A percentile compares a stretch with the other conserved stretches of the same genome.
Evolutionary conservation across 2,113 vertebrate genomes (phyloP).

Genomic region (Megaleporinus macrocephalus): DNA sequence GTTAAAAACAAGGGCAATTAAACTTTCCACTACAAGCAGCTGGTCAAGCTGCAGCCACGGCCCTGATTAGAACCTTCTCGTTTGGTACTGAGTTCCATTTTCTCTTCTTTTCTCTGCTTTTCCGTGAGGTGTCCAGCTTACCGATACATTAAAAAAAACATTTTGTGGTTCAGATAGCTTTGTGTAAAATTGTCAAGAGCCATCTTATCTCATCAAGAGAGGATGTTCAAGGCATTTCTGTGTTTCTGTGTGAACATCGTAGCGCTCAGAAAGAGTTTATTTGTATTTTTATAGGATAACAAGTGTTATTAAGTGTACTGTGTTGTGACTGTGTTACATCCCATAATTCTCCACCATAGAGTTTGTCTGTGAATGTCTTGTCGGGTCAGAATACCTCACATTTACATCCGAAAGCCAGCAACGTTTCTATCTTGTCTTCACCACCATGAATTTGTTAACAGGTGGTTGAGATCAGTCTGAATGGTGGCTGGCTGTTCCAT

Average conservation of each 20-base stretch:
- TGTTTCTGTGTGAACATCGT: slow-evolving; percentile 25
- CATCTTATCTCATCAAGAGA: slow-evolving; percentile 6
- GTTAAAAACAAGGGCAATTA: neutral
- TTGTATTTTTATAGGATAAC: slow-evolving; percentile 15
- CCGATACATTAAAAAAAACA: neutral
- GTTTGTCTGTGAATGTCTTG: slow-evolving; percentile 23
- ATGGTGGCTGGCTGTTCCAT: slow-evolving; percentile 3
- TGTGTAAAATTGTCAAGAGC: slow-evolving; percentile 13
- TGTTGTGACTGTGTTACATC: neutral
- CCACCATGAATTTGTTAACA: slow-evolving; percentile 21
- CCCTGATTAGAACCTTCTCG: neutral
- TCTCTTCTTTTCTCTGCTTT: neutral
- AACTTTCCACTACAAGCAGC: neutral
- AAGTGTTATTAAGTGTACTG: neutral
- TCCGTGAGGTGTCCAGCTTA: neutral
- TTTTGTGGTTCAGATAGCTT: neutral
- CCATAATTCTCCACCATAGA: neutral
- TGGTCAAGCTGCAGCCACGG: neutral
- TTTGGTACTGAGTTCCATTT: slow-evolving; percentile 3
- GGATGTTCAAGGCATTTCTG: slow-evolving; percentile 16
- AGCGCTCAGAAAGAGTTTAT: slow-evolving; percentile 2
- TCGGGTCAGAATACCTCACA: slow-evolving; percentile 24
- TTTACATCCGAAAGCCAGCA: slow-evolving; percentile 16
- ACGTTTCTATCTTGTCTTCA: slow-evolving; percentile 13
- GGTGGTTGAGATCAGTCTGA: slow-evolving; percentile 2